Conservation (phyloP, 2,797 vertebrate genomes). For the Enteromius thamalakanensis region DNA sequence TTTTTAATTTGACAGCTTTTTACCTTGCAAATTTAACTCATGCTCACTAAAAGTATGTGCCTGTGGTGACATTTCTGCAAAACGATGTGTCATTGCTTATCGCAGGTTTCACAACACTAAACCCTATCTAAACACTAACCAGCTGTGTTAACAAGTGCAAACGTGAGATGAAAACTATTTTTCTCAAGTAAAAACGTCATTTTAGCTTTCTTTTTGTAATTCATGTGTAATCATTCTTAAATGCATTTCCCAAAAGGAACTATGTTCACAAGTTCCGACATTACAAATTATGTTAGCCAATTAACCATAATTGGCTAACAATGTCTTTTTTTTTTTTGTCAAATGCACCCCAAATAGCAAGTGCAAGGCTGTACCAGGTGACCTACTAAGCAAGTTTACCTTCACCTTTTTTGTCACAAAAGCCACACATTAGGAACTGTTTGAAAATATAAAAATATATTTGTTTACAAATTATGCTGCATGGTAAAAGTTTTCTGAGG, state of each 20-base stretch:
- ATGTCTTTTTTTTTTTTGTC: too few relatives aligned
- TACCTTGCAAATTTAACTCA: background rate
- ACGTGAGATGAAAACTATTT: background rate
- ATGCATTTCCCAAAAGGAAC: too few relatives aligned
- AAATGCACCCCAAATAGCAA: background rate
- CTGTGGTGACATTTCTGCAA: background rate
- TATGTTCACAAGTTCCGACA: too few relatives aligned
- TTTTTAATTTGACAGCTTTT: background rate
- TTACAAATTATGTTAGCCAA: too few relatives aligned
- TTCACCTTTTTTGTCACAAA: background rate
- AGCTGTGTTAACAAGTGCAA: background rate
- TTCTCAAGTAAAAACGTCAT: background rate
- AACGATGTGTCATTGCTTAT: background rate
- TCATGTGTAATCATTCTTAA: too few relatives aligned
- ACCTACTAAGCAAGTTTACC: background rate
- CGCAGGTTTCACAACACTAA: background rate
- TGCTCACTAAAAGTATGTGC: background rate
- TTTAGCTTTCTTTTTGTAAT: background rate
- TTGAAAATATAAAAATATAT: background rate
- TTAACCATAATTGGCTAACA: too few relatives aligned
- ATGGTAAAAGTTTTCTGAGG: background rate
- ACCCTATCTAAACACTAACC: background rate
- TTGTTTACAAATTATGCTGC: background rate
- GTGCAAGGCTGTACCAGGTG: background rate
- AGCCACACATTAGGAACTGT: background rate